Evolutionary conservation across 2,113 vertebrate species (phyloP), one percentile per base, ranked within the genome.

Genomic region (Halcyon senegalensis): DNA sequence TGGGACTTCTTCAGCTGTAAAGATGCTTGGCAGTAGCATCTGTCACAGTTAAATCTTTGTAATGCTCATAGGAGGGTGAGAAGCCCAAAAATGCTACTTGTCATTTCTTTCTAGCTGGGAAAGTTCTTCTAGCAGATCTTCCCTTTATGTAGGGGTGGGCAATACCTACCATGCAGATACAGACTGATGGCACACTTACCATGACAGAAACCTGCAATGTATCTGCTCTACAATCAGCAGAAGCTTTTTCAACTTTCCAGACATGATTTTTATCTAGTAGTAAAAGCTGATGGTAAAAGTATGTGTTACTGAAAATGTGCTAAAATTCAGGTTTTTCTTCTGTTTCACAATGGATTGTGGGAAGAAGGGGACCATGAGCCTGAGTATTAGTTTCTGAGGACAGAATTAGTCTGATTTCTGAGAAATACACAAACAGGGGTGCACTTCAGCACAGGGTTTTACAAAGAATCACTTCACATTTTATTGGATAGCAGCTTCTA

Each of bases 11-110:
- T 37, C 23, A 56, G 16, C 33, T 85, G 3, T 20, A 63, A 50
- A 75, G 58, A 89, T 41, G 12, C 14, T 70, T 63, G 63, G 21
- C 12, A 67, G 18, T 37, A 35, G 8, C 48, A 35, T 11, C 18
- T 33, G 18, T 30, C 59, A 50, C 39, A 4, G 4, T 28, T 75
- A 58, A 27, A 37, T 46, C 8, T 64, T 56, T 69, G 10, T 50
- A 62, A 70, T 31, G 28, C 0, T 0, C 24, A 25, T 30, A 53
- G 1, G 16, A 43, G 12, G 9, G 10, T 66, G 31, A 37, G 5
- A 43, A 76, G 27, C 11, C 25, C 53, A 59, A 82, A 33, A 89
- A 82, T 75, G 66, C 35, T 35, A 18, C 16, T 69, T 73, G 12
- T 9, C 16, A 5, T 58, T 74, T 16, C 24, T n/a, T 81, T 59